These are phyloP conservation scores for Taxidea taxus DNA, from an alignment of 2,113 vertebrate species.

Conservation along the genomic window DNA sequence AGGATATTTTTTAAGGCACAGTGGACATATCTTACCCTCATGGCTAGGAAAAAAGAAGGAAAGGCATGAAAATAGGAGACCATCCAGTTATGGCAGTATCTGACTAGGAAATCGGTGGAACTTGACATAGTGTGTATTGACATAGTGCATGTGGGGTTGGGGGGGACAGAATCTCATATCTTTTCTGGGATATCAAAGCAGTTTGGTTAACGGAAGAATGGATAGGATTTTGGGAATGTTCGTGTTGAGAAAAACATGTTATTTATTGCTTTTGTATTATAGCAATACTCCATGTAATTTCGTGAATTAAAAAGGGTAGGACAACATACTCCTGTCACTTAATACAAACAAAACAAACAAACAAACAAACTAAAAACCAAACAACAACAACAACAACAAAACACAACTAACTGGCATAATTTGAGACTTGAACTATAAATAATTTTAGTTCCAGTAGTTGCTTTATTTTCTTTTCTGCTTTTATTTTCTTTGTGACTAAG, in stretches of 20 bases:
- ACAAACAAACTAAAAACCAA: no score
- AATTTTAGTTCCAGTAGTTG: neutral
- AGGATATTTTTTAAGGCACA: neutral
- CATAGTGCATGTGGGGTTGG: neutral
- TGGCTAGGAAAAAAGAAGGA: neutral
- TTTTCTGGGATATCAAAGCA: neutral
- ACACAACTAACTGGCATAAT: neutral
- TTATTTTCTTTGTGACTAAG: neutral
- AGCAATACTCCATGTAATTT: neutral
- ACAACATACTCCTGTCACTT: neutral
- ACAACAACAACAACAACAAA: no score
- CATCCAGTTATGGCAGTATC: neutral
- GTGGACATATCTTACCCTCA: neutral
- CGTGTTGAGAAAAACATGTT: neutral
- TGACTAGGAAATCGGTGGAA: neutral
- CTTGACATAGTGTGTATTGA: neutral
- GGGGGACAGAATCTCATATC: neutral
- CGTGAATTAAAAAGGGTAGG: neutral
- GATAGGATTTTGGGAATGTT: neutral
- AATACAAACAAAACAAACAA: neutral
- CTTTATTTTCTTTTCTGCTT: neutral
- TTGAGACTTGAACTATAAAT: neutral
- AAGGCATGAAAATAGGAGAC: neutral
- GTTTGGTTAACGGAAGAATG: neutral
- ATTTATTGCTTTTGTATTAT: neutral